phyloP scores from a whole-genome alignment of 2,797 vertebrate species.

The Buceros bicornis region DNA sequence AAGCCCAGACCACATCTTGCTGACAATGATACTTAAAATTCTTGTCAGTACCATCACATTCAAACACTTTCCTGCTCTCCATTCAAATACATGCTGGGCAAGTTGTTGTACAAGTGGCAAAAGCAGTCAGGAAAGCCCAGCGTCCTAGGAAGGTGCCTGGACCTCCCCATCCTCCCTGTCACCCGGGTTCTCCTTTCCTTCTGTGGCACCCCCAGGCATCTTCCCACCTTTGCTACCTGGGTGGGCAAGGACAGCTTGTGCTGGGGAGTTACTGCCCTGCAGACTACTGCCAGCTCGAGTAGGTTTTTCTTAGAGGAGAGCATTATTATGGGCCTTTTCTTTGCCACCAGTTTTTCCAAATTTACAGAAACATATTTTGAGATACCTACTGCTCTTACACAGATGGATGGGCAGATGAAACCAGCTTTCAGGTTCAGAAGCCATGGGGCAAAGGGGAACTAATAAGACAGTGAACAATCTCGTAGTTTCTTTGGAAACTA shows the following conservation, averaged over 20 bases:
- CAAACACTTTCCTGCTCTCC: background rate
- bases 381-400: background rate
- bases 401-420: background rate
- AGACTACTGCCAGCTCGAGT: background rate
- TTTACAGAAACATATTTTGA: background rate
- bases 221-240: background rate
- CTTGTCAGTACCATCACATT: background rate
- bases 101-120: background rate
- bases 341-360: background rate
- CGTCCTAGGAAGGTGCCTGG: background rate
- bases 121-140: background rate
- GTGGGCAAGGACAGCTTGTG: background rate
- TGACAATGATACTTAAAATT: fast-evolving
- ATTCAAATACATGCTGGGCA: background rate
- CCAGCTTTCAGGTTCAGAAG: background rate
- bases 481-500: background rate
- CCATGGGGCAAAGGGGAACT: background rate
- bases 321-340: background rate
- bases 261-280: background rate
- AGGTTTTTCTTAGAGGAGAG: background rate
- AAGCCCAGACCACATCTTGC: background rate
- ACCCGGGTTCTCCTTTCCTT: background rate
- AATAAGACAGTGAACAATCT: background rate
- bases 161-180: background rate
- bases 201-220: background rate